These are phyloP conservation scores for Sebastes matsubarae DNA, from an alignment of 2,797 vertebrate genomes.

Conservation along the genomic window DNA sequence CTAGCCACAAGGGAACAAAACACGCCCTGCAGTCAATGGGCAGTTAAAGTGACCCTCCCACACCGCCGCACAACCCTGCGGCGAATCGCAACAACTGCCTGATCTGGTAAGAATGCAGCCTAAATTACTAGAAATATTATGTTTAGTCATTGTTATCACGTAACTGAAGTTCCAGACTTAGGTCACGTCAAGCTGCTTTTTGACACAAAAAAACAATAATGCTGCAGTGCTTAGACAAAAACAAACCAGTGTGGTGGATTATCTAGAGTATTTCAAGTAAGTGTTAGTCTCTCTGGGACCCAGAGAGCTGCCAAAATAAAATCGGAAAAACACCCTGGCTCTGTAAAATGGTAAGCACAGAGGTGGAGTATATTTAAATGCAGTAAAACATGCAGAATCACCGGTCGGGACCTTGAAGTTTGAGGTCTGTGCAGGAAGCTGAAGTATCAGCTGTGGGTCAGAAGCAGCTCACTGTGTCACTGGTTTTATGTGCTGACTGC, in stretches of 20 bases:
- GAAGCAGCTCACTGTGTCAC: background rate
- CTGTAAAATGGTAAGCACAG: background rate
- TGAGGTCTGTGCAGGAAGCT: constrained; percentile 8
- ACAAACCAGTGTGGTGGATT: background rate
- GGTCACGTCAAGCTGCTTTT: background rate
- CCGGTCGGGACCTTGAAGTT: background rate
- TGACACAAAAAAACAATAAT: background rate
- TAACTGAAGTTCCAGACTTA: background rate
- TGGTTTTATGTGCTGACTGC: constrained; percentile 2
- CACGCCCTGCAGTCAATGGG: background rate
- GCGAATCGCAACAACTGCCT: too few species aligned
- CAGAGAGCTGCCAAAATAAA: background rate
- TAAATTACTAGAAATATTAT: too few species aligned
- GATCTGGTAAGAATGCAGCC: too few species aligned
- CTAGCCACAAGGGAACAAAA: background rate
- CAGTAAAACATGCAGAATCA: background rate
- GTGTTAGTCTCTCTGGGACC: background rate
- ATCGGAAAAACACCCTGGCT: background rate
- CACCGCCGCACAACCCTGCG: too few species aligned
- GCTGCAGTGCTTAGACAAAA: background rate
- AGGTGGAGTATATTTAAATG: background rate
- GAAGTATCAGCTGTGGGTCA: constrained; percentile 24
- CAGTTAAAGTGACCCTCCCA: background rate
- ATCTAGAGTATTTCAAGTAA: background rate
- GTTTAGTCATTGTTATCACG: too few species aligned